phyloP scores from a whole-genome alignment of 2,888 invertebrate genomes.

The Agonopterix alstromeriana region DNA sequence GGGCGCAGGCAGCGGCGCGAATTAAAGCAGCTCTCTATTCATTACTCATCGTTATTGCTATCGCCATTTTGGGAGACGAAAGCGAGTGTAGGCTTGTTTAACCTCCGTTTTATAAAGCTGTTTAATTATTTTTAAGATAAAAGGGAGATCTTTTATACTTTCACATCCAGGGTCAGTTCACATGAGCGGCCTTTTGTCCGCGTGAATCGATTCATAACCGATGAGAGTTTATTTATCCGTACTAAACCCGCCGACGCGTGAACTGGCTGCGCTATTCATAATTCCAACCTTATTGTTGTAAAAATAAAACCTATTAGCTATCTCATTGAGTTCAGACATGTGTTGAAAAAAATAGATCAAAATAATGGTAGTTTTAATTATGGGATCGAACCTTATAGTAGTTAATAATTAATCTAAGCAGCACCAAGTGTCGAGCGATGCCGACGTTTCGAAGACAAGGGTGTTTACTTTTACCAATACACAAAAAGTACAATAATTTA shows the following conservation, averaged over 20 bases:
- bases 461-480: constrained; percentile 51
- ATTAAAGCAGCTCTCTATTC: constrained; percentile 75
- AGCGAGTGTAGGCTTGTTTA: constrained; percentile 64
- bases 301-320: too few species aligned
- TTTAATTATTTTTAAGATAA: constrained; percentile 41
- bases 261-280: too few species aligned
- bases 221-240: constrained; percentile 52
- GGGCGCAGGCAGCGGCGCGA: constrained; percentile 66
- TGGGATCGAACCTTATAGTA: too few species aligned
- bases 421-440: neutral
- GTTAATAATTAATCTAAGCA: neutral
- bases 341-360: too few species aligned
- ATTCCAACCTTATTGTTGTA: too few species aligned
- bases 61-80: constrained; percentile 69
- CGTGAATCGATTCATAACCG: constrained; percentile 46
- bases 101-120: constrained; percentile 31
- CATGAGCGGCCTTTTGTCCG: constrained; percentile 43
- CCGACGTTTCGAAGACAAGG: constrained; percentile 11
- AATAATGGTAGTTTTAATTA: too few species aligned
- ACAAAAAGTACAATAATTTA: constrained; percentile 54
- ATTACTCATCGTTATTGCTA: constrained; percentile 75
- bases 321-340: neutral
- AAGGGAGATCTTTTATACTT: constrained; percentile 35
- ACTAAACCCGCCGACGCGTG: constrained; percentile 11
- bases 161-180: constrained; percentile 38